Evolutionary conservation across 1,140 invertebrate genomes (phyloP), one percentile per base, ranked within the genome.

Genomic region (Brachionus rotundiformis): DNA sequence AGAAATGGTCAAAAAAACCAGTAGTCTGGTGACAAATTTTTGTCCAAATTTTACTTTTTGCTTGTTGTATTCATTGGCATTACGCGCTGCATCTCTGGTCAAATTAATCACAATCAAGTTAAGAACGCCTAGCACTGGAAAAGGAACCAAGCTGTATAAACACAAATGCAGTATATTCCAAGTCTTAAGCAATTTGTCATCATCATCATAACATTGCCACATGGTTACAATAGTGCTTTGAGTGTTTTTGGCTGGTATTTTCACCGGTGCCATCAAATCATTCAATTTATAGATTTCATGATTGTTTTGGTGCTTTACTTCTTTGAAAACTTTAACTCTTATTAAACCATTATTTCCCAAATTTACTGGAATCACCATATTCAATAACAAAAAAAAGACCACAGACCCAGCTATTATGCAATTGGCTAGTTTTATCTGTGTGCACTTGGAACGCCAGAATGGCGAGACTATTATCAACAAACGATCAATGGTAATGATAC

Each of bases 161-260:
- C 47, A 79, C 33, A 79, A 41, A 10, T 79, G 76, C 16, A 79
- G 8, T 13, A 39, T 33, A 79, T 59, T 54, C 76, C 76, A 79
- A 6, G 47, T 13, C 29, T 33, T 63, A 11, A 59, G 29, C 5
- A 79, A 10, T 59, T 19, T 33, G 59, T 79, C 76, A 11, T 54
- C 33, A 39, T 79, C 76, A 41, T 79, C 23, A 31, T 79, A 79
- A 19, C 76, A 79, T 23, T 33, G 47, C 47, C 47, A 54, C 44
- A 79, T 59, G 2, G 47, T 59, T 7, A 79, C n/a, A 16, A 25
- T 59, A 19, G 2, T 44, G 5, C 7, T 33, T 31, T 77, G 33
- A 19, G 19, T 47, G n/a, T 29, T 54, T 33, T 77, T 59, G 19
- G 13, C 1, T 1, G 8, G 10, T 23, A 25, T 47, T 54, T 49